phyloP scores from a whole-genome alignment of 2,113 vertebrate genomes.

The Tangachromis dhanisi region DNA sequence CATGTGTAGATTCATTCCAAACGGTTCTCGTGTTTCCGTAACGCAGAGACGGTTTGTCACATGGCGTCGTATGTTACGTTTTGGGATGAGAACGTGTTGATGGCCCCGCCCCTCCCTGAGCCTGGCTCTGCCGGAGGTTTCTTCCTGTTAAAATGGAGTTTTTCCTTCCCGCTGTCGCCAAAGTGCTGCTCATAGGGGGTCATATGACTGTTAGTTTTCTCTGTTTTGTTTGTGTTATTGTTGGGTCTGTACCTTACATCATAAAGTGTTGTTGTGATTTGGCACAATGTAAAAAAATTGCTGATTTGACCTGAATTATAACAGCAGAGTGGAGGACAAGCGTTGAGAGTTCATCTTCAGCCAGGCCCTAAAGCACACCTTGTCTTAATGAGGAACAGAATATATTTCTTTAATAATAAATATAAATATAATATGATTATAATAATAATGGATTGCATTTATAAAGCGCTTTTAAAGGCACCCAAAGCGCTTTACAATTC shows the following conservation, averaged over 20 bases:
- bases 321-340: neutral
- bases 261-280: neutral
- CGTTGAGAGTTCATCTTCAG: neutral
- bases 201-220: fast-evolving
- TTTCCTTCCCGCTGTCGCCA: fast-evolving
- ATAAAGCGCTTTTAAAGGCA: fast-evolving
- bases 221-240: neutral
- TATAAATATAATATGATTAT: neutral
- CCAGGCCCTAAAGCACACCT: neutral
- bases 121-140: fast-evolving
- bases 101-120: neutral
- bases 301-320: neutral
- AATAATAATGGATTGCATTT: neutral
- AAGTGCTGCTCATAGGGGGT: neutral
- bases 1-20: neutral
- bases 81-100: neutral
- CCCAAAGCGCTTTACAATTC: fast-evolving
- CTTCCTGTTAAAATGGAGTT: neutral
- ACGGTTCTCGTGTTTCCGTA: fast-evolving
- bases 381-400: neutral
- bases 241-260: neutral
- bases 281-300: neutral
- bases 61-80: neutral
- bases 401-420: neutral
- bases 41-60: neutral